These are phyloP conservation scores for Paracentrotus lividus DNA, from an alignment of 53 echinoderm and acorn worm species.

Conservation along the genomic window DNA sequence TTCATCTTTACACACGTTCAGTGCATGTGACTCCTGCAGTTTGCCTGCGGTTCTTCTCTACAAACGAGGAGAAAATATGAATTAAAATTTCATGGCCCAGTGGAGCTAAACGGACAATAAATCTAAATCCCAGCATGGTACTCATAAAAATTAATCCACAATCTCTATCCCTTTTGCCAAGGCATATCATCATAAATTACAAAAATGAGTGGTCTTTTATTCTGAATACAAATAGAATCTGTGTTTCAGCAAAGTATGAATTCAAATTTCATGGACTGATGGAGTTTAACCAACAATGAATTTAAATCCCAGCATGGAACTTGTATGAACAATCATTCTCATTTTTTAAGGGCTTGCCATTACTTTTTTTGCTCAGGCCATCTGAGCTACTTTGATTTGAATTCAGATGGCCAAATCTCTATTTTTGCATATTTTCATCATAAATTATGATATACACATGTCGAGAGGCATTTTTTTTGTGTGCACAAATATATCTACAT, in stretches of 20 bases:
- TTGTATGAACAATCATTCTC: too few relatives aligned
- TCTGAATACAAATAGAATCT: not conserved
- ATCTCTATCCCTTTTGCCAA: not conserved
- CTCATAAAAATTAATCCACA: not conserved
- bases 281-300: not conserved
- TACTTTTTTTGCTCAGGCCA: too few relatives aligned
- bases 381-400: too few relatives aligned
- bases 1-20: not conserved
- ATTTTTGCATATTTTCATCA: too few relatives aligned
- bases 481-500: too few relatives aligned
- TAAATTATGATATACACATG: too few relatives aligned
- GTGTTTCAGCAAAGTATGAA: not conserved
- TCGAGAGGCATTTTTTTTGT: too few relatives aligned
- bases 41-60: not conserved
- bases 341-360: too few relatives aligned
- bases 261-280: constrained; percentile 22
- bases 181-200: not conserved
- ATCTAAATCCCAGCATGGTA: not conserved
- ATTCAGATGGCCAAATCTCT: too few relatives aligned
- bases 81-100: constrained; percentile 39
- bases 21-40: not conserved
- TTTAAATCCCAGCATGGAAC: not conserved
- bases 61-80: constrained; percentile 37
- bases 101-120: not conserved
- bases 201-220: not conserved